Evolutionary conservation across 2,888 invertebrate genomes (phyloP).

Genomic region (Rhaphigaster nebulosa): DNA sequence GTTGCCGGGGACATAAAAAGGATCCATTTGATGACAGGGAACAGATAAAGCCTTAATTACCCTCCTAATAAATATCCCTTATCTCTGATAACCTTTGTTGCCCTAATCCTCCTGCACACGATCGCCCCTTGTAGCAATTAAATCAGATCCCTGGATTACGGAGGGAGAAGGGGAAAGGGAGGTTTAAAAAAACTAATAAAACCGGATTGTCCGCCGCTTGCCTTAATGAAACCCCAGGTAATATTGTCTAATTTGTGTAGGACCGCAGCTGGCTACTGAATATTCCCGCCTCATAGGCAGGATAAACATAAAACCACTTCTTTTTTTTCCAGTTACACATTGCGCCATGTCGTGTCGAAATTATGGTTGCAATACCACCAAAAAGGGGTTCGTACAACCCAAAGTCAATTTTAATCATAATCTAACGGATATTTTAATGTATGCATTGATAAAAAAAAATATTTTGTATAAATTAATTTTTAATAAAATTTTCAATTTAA

Average conservation of each 20-base stretch:
- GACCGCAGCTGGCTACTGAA: constrained; percentile 5
- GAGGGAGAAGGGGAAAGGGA: background rate
- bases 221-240: constrained; percentile 21
- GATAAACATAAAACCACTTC: background rate
- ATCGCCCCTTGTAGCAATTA: constrained; percentile 37
- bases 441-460: no score
- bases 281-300: background rate
- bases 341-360: background rate
- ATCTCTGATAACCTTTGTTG: constrained; percentile 12
- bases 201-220: constrained; percentile 1
- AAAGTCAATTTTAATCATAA: background rate
- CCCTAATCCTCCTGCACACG: background rate
- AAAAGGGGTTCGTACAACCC: background rate
- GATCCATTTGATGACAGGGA: background rate
- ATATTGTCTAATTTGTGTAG: constrained; percentile 24
- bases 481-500: no score
- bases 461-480: no score
- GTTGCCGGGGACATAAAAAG: background rate
- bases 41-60: background rate
- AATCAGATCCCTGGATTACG: constrained; percentile 14
- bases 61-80: constrained; percentile 1
- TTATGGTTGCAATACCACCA: constrained; percentile 4
- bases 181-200: constrained; percentile 21
- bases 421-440: no score
- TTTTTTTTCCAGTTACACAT: background rate